These are phyloP conservation scores for Euglossa dilemma DNA, from an alignment of 1,140 invertebrate genomes.

Conservation along the genomic window DNA sequence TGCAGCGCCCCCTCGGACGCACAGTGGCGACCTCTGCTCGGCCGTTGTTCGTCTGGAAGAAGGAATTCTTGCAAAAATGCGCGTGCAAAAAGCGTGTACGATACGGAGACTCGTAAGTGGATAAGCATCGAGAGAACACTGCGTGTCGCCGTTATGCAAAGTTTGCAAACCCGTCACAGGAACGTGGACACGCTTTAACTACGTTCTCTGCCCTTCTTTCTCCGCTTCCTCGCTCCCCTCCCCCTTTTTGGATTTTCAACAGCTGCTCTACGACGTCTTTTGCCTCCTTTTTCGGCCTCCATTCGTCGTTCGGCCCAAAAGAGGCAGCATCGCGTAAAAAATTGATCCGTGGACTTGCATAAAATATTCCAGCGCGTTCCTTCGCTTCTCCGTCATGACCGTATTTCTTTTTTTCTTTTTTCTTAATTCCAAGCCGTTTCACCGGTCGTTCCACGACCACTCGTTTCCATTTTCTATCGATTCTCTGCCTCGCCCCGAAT, in stretches of 20 bases:
- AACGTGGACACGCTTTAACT: conserved; percentile 31
- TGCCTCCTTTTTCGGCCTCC: background rate
- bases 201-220: background rate
- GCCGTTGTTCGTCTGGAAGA: conserved; percentile 6
- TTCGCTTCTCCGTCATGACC: too few relatives aligned
- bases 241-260: background rate
- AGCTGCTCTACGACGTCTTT: conserved; percentile 27
- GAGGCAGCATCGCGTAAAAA: conserved; percentile 41
- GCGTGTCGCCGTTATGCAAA: conserved; percentile 44
- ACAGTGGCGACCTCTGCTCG: background rate
- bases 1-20: background rate
- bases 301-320: conserved; percentile 24
- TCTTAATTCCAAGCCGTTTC: background rate
- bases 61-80: conserved; percentile 23
- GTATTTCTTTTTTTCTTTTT: background rate
- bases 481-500: background rate
- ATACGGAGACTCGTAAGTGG: conserved; percentile 37
- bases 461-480: conserved; percentile 11
- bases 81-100: conserved; percentile 4
- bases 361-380: conserved; percentile 29
- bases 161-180: background rate
- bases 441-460: background rate
- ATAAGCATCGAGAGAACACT: conserved; percentile 30
- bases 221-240: background rate
- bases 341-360: conserved; percentile 22